Base-by-base conservation (phyloP, 2,888 invertebrate genomes). In the Tenthredo notha region DNA sequence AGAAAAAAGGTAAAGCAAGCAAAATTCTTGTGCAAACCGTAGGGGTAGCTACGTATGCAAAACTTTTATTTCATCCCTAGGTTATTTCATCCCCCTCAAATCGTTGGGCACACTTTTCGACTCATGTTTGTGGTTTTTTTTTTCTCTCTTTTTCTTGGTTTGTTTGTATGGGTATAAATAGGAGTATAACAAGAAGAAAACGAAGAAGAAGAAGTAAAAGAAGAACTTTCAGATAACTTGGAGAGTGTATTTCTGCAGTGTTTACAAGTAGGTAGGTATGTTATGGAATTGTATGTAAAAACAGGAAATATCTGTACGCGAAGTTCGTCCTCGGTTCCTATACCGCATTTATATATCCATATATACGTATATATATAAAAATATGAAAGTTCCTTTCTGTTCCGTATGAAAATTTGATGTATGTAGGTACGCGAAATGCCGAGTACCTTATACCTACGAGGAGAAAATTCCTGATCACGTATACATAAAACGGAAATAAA, bases 241-340 rank as follows among this genome's bases (percentile, higher is more conserved):
- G 43, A 40, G 74, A 74, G n/a, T 10, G 29, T 74, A 74, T 74
- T 74, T 74, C 43, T 74, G 74, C 74, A 43, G 74, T 74, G 40
- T 74, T 74, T 74, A 74, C 74, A 74, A 74, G 67, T 67, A 67
- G 29, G 33, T 67, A 74, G 29, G 33, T 67, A 74, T 40, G 40
- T 21, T 15, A 74, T 43, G 40, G 29, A 74, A 43, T 40, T 74
- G 43, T 40, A 10, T 21, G 29, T 33, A 74, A 74, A 74, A 74
- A 74, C 43, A 15, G 18, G 21, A 43, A 43, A 43, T 40, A 74
- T 43, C 43, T 25, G 67, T 33, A 67, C 67, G 33, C 67, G 67
- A 67, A 67, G 67, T 67, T 67, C 33, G 33, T 61, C 61, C 18
- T 29, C 33, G 33, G 12, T 61, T 25, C 21, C 12, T 25, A 21